Percentiles rank a stretch among this genome's conserved stretches.
phyloP scores from a whole-genome alignment of 2,888 invertebrate species.

The Nomada fucata region DNA sequence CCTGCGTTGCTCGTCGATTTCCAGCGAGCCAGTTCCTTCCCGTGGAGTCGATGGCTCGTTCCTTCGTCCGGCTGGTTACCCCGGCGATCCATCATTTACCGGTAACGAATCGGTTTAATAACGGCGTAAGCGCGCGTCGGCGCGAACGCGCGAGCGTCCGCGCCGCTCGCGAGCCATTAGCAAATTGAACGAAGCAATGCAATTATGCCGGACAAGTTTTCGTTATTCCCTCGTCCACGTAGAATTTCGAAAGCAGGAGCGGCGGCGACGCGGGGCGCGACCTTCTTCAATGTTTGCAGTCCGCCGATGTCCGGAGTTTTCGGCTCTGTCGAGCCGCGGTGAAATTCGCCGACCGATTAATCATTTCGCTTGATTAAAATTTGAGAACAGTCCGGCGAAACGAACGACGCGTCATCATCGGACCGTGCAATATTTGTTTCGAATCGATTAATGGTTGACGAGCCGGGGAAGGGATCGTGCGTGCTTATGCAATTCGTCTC shows the following conservation, averaged over 20 bases:
- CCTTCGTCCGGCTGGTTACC: not conserved
- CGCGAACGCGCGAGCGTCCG: conserved; percentile 56
- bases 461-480: no score
- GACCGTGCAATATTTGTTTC: no score
- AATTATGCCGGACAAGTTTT: conserved; percentile 46
- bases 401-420: no score
- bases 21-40: not conserved
- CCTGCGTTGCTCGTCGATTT: conserved; percentile 31
- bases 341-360: no score
- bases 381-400: no score
- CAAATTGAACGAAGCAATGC: conserved; percentile 64
- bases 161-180: conserved; percentile 59
- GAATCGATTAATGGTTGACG: no score
- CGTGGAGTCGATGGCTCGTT: conserved; percentile 51
- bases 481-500: no score
- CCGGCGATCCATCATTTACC: conserved; percentile 65
- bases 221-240: conserved; percentile 12
- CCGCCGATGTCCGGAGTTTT: no score
- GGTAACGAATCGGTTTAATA: conserved; percentile 71
- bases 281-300: no score
- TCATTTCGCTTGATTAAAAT: no score
- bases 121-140: conserved; percentile 60
- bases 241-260: not conserved
- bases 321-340: no score
- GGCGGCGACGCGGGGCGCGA: no score